Evolutionary conservation across 2,888 invertebrate species (phyloP).

Genomic region (Clunio marinus): DNA sequence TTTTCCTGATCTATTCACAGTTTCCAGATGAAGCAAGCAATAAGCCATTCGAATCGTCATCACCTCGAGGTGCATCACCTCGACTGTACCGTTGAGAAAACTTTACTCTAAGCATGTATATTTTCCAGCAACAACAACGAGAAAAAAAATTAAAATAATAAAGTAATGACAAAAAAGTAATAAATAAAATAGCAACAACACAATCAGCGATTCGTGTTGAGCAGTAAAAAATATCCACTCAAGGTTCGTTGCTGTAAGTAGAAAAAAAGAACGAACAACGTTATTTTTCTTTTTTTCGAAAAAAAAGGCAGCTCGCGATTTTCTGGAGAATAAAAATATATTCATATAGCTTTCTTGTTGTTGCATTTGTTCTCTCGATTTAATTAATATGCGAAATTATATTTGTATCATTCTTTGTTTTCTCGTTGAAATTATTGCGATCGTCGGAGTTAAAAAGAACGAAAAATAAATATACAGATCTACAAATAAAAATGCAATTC

Average conservation of each 20-base stretch:
- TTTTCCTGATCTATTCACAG: too few species aligned
- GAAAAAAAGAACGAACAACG: constrained; percentile 22
- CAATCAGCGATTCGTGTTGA: constrained; percentile 35
- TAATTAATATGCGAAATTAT: constrained; percentile 26
- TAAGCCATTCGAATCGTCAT: too few species aligned
- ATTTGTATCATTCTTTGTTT: constrained; percentile 25
- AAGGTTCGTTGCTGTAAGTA: constrained; percentile 26
- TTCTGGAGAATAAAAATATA: constrained; percentile 21
- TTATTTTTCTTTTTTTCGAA: constrained; percentile 19
- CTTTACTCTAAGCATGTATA: not conserved
- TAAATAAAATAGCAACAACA: constrained; percentile 32
- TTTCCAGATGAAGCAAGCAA: too few species aligned
- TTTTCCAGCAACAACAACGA: constrained; percentile 6
- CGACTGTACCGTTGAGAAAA: too few species aligned
- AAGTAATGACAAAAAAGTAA: constrained; percentile 33
- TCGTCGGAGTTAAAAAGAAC: not conserved
- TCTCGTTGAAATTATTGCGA: constrained; percentile 17
- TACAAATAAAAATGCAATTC: constrained; percentile 27
- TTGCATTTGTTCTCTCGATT: constrained; percentile 9
- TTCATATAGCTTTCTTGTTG: constrained; percentile 28
- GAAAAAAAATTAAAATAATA: constrained; percentile 32
- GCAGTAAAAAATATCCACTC: constrained; percentile 13
- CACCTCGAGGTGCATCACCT: too few species aligned
- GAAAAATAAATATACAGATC: not conserved
- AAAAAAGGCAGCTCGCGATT: constrained; percentile 8